Base-by-base conservation (phyloP, 1,140 invertebrate genomes). In the Drosophila kikkawai region DNA sequence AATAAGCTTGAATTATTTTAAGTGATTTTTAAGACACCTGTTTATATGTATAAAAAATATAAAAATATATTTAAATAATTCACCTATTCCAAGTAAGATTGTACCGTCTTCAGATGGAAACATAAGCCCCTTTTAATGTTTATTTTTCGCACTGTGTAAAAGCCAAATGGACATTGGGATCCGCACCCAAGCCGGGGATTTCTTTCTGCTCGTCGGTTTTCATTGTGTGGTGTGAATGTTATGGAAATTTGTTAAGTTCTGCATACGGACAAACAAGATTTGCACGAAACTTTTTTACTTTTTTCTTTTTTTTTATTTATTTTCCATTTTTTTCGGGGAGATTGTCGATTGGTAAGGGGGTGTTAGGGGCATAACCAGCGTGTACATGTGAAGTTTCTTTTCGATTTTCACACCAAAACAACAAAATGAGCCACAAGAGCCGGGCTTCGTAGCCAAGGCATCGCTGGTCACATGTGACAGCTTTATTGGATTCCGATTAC, bases 241-340 rank as follows among this genome's bases (percentile, higher is more conserved):
- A 87, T 87, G 84, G 84, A 87, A 87, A 87, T 87, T 87, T 88
- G 83, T 87, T 88, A 84, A 83, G 84, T 88, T 87, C 84, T 88
- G 83, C 77, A 84, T 80, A 87, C 82, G 84, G 78, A 70, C 71
- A 68, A 78, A 85, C 80, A 88, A 87, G 73, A 87, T 80, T 87
- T 87, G 83, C 84, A 88, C 84, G 83, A 87, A 87, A 80, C 80
- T 71, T 78, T 75, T 15, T 3, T 15, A 15, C 17, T 19, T 22
- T 55, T 56, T 56, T 55, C 15, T 22, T 55, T 22, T 19, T 22
- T 55, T 56, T 56, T 55, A 22, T 22, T 55, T 22, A 8, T 37
- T 55, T 53, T 15, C 7, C 26, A 2, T 4, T 36, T 55, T 36
- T 37, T 56, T 74, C 48, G 36, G 26, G 17, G 19, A 26, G 19